Base-by-base conservation (phyloP, 2,113 vertebrate genomes). In the Diphyllodes magnificus region DNA sequence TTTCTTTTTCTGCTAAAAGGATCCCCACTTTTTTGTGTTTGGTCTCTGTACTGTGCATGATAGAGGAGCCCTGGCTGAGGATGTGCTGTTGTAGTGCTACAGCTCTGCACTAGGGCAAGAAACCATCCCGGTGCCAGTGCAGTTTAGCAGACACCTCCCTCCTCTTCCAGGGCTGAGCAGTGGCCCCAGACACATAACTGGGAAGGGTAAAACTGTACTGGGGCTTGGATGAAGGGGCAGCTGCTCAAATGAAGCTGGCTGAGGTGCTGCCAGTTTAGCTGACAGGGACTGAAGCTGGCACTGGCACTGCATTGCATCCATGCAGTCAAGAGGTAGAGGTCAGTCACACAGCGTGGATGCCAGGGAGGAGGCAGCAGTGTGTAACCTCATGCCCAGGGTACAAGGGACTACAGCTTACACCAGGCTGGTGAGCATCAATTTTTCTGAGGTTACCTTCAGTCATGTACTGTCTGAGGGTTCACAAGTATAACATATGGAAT, bases 31-130 rank as follows among this genome's bases (percentile, higher is more conserved):
- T 69, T 56, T 24, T 28, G 9, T 81, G n/a, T 37, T 27, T 81
- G 56, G 21, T 39, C 24, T 77, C 75, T 80, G 49, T 22, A 57
- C 28, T 6, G 4, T 37, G 39, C 33, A 17, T 33, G 24, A 14
- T 12, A 56, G 57, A 85, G 30, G 10, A 82, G 7, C 28, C 27
- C 27, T n/a, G 37, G 33, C 30, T 61, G 57, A 57, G 25, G 7
- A 39, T 0, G 0, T 66, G 49, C 12, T 5, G 1, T 31, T 37
- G 20, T 6, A 50, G 44, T 0, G 0, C 44, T 53, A 37, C 33
- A 78, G 10, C 73, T 50, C 51, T 59, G 65, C 31, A 44, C 8
- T 20, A 10, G 45, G 13, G 13, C 0, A 0, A 53, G 37, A 82
- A 92, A 40, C 21, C 33, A 57, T 42, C 6, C 15, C 47, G 57